Percentiles rank a stretch among this genome's conserved stretches.
phyloP scores from a whole-genome alignment of 2,888 invertebrate species.

The Sphaerophoria taeniata region DNA sequence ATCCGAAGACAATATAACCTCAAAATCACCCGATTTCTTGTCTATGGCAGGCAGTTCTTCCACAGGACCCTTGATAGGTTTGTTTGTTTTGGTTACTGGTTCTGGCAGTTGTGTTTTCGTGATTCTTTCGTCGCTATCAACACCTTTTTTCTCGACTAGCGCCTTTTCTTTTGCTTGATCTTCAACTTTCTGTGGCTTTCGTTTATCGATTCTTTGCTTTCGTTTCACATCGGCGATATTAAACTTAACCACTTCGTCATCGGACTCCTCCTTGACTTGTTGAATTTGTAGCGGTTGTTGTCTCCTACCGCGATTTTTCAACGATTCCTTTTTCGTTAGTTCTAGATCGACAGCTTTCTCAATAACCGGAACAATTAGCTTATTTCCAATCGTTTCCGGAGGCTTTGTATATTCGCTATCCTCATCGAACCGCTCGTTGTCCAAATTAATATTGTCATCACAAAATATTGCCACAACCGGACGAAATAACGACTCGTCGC shows the following conservation, averaged over 20 bases:
- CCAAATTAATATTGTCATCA: slow-evolving; percentile 79
- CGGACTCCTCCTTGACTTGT: slow-evolving; percentile 52
- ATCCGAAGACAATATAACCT: neutral
- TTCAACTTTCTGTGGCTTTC: slow-evolving; percentile 15
- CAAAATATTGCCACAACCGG: slow-evolving; percentile 85
- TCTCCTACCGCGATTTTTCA: slow-evolving; percentile 70
- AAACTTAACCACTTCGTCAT: slow-evolving; percentile 58
- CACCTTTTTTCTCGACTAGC: neutral
- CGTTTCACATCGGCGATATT: slow-evolving; percentile 49
- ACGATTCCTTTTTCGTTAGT: slow-evolving; percentile 77
- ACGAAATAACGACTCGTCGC: slow-evolving; percentile 88
- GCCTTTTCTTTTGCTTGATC: neutral
- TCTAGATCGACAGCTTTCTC: slow-evolving; percentile 81
- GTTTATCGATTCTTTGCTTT: slow-evolving; percentile 35
- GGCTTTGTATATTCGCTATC: slow-evolving; percentile 76
- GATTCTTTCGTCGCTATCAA: slow-evolving; percentile 25
- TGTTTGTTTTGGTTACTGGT: neutral
- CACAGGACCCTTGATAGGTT: neutral
- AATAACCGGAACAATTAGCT: slow-evolving; percentile 82
- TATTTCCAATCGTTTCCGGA: slow-evolving; percentile 80
- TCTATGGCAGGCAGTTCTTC: neutral
- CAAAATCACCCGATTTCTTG: neutral
- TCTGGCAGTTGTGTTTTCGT: slow-evolving; percentile 9
- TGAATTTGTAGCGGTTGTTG: slow-evolving; percentile 47
- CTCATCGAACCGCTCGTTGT: slow-evolving; percentile 72